Conservation (phyloP, 2,888 invertebrate species). For the Gari tellinella region DNA sequence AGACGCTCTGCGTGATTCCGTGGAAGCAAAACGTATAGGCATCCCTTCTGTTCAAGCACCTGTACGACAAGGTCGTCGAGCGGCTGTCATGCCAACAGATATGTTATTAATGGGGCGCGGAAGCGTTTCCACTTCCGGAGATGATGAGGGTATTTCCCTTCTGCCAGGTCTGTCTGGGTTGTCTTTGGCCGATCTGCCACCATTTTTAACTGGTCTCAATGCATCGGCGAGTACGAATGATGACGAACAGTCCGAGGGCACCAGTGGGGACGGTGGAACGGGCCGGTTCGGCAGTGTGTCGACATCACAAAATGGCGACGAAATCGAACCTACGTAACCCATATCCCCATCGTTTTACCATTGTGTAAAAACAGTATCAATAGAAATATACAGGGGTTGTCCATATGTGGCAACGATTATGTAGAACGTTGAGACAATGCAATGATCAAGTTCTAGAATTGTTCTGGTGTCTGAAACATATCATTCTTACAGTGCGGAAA, state of each 20-base stretch:
- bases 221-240: not conserved
- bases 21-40: not conserved
- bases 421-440: no score
- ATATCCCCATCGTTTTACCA: no score
- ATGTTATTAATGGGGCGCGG: conserved; percentile 21
- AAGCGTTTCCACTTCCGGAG: conserved; percentile 22
- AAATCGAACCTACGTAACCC: no score
- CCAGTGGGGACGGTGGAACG: not conserved
- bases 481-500: no score
- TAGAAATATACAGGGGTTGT: no score
- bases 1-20: conserved; percentile 21
- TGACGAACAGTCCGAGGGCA: conserved; percentile 1
- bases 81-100: conserved; percentile 56
- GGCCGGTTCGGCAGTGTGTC: no score
- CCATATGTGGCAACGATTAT: no score
- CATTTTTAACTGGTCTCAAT: conserved; percentile 21
- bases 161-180: conserved; percentile 21
- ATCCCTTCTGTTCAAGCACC: conserved; percentile 31
- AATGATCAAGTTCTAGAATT: no score
- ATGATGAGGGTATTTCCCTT: conserved; percentile 1
- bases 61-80: conserved; percentile 45
- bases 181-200: conserved; percentile 9
- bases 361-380: no score
- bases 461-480: no score
- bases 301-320: no score